Evolutionary conservation across 2,888 invertebrate species (phyloP), one percentile per base, ranked within the genome.

Genomic region (Athalia rosae): DNA sequence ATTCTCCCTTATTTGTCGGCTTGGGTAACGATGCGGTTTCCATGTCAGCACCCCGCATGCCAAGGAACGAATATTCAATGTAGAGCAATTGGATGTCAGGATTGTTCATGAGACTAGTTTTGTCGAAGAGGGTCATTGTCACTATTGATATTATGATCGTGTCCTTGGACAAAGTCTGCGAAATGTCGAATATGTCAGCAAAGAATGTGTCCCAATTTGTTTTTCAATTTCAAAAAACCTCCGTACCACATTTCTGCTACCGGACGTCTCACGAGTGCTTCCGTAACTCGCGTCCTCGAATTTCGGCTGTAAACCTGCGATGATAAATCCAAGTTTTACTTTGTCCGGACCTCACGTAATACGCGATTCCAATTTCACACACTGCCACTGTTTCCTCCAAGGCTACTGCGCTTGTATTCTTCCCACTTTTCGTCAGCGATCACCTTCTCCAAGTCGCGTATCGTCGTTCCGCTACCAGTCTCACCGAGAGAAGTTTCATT

Each of bases 51-150:
- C 88, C 88, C 4, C 76, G 78, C 77, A 86, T 79, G 9, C 87
- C 87, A 77, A 89, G 82, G 77, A 88, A 89, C 4, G 84, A 82
- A 77, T 86, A 89, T 76, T 88, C 88, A 4, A 89, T 78, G 76
- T 86, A 89, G 47, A 88, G 80, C 67, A 84, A 79, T 53, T 82
- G 81, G 50, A 84, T 76, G 3, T 85, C 83, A 0, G 82, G 66
- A 79, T 84, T 79, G 3, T 77, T 76, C 79, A 85, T 76, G 5
- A 88, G 41, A 3, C 76, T 62, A 58, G 83, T 83, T n/a, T 78
- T 80, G 28, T 82, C 78, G 47, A 83, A 84, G 4, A 88, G 74
- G 9, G 76, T 80, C 13, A 87, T 61, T 62, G 83, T 83, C 47
- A 83, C 78, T 63, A 88, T 85, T 56, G 83, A 84, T 64, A 88